Evolutionary conservation across 2,797 vertebrate species (phyloP), one percentile per base, ranked within the genome.

Genomic region (Euthynnus affinis): DNA sequence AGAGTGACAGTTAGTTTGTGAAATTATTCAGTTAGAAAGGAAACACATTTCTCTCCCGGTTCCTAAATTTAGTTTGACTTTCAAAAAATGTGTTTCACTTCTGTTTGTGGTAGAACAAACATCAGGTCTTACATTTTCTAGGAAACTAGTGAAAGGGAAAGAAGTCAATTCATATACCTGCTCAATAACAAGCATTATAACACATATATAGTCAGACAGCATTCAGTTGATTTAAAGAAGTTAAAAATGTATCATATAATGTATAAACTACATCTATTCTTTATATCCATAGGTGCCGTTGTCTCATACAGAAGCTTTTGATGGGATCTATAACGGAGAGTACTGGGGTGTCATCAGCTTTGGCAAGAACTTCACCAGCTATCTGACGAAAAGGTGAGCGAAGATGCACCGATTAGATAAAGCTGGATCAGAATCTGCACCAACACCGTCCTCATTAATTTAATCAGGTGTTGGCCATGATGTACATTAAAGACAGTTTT

Each of bases 321-420:
- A 88, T 22, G 95, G 95, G 13, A 77, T 94, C 82, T 71, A 82
- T 62, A 92, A 95, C 0, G 96, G 95, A 25, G 90, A 95, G 71
- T 96, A 95, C 76, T 96, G 96, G 96, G 95, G 91, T 0, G 68
- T 95, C 88, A 89, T 96, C 4, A 94, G 92, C 78, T 96, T 96
- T 52, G 93, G 94, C n/a, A 59, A 93, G 87, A 95, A 96, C 89
- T 96, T 96, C 89, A 94, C 94, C 88, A 94, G 90, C 85, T 95
- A 94, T 88, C 80, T 96, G 85, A 93, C 91, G 3, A 95, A 93
- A 86, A 94, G 96, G 96, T 96, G 76, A 93, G 3, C 3, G 14
- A 42, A 14, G 40, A 42, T 42, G 40, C 12, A 13, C 17, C 3
- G 18, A 49, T 20, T 8, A 49, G 6, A n/a, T 49, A 49, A 49